Conservation (phyloP, 1,140 invertebrate genomes). For the Bathynomus jamesi region DNA sequence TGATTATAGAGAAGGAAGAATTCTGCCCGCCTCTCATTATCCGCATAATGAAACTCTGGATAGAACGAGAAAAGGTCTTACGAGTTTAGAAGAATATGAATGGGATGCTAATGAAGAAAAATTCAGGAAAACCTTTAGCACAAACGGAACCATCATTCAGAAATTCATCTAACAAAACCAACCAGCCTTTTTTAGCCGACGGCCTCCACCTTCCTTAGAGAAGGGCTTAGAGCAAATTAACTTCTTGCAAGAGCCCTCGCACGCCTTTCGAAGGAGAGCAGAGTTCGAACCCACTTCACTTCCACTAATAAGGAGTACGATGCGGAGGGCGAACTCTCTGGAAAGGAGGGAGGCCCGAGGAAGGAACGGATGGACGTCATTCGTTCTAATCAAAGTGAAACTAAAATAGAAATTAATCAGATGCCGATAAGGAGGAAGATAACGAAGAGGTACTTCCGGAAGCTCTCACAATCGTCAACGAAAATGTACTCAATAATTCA, state of each 20-base stretch:
- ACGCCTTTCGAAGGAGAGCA: not conserved
- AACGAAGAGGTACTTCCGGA: too few species aligned
- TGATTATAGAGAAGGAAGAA: constrained; percentile 30
- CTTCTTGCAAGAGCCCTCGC: not conserved
- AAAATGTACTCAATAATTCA: too few species aligned
- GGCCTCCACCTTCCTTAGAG: constrained; percentile 41
- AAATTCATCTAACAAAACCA: constrained; percentile 10
- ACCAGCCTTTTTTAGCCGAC: constrained; percentile 51
- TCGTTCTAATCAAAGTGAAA: too few species aligned
- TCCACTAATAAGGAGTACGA: not conserved
- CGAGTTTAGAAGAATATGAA: constrained; percentile 43
- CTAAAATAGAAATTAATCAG: too few species aligned
- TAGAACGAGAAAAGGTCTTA: constrained; percentile 39
- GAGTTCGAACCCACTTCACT: not conserved
- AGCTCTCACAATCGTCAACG: too few species aligned
- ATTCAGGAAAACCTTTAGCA: constrained; percentile 36
- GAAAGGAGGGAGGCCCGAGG: not conserved
- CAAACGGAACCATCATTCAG: constrained; percentile 7
- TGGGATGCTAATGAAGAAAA: constrained; percentile 47
- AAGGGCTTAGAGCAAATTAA: not conserved
- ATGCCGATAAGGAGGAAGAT: too few species aligned
- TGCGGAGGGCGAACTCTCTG: not conserved
- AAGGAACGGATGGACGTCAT: not conserved
- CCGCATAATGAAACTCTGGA: constrained; percentile 37
- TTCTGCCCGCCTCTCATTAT: constrained; percentile 9